Evolutionary conservation across 2,113 vertebrate species (phyloP), one percentile per base, ranked within the genome.

Genomic region (Colius striatus): DNA sequence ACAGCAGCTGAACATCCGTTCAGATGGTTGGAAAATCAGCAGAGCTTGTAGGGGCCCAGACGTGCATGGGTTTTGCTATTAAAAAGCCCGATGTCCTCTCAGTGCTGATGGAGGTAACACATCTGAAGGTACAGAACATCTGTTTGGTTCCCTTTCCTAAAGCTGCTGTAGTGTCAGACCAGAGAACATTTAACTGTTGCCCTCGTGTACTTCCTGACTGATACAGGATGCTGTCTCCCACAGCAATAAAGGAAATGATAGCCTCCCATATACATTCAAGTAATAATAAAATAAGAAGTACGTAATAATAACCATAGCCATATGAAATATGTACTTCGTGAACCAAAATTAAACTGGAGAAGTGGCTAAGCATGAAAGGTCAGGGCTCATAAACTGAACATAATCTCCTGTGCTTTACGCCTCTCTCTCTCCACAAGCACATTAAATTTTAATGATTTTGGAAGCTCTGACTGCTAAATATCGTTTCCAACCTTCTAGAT

Each of bases 401-500:
- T 98, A 97, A 98, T 98, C 96, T 97, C 92, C 90, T 96, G 96
- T 97, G 94, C 95, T 98, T 97, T 96, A 84, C 65, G 2, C 83
- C 91, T 93, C 54, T 61, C 54, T 61, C 60, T 94, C 92, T 80
- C 68, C 62, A 82, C 84, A 96, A 97, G 94, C 96, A 98, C 97
- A 98, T 98, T 96, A 97, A 98, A 97, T 91, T 98, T 98, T 98
- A 97, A 98, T 97, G 96, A 95, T 96, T 94, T 95, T 88, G 92
- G 95, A 94, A 97, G 92, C 68, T 94, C 84, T 95, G 65, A 53
- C 83, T 93, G 85, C 81, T 97, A 95, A 95, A 93, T 96, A 91
- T 95, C 94, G n/a, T 95, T 95, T 96, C 83, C 70, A 93, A 72
- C 41, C 84, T 96, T 95, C 84, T 61, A 67, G 53, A 27, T 61